phyloP scores from a whole-genome alignment of 30 jellyfish, hydroid and myxozoan species.

The Hydractinia echinata region DNA sequence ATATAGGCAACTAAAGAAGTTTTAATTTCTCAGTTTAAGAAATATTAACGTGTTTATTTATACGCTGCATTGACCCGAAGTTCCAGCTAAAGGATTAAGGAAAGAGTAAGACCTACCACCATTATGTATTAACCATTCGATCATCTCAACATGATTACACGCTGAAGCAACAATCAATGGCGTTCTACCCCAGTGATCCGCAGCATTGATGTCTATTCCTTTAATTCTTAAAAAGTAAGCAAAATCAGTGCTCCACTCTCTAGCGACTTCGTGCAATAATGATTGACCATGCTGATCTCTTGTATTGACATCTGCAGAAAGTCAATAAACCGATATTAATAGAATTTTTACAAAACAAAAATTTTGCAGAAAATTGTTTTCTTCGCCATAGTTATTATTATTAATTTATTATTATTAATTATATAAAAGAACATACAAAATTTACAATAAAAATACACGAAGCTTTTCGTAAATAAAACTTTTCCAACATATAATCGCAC shows the following conservation, averaged over 20 bases:
- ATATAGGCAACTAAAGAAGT: too few species aligned
- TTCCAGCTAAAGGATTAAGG: too few species aligned
- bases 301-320: constrained; percentile 44
- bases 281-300: constrained; percentile 80
- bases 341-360: not conserved
- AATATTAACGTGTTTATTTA: too few species aligned
- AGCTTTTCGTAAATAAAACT: too few species aligned
- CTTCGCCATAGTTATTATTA: too few species aligned
- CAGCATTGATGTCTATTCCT: constrained; percentile 63
- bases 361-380: too few species aligned
- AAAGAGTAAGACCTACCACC: constrained; percentile 43
- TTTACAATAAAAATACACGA: too few species aligned
- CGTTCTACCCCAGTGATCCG: constrained; percentile 75
- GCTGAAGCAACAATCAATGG: constrained; percentile 82
- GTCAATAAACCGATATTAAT: not conserved
- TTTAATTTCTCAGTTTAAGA: too few species aligned
- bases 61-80: too few species aligned
- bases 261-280: constrained; percentile 72
- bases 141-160: constrained; percentile 64
- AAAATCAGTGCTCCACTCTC: constrained; percentile 72
- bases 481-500: not conserved
- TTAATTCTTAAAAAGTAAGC: constrained; percentile 45
- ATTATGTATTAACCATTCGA: constrained; percentile 51
- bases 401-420: too few species aligned
- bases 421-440: too few species aligned